Conservation (phyloP, 2,888 invertebrate genomes). For the Odontothrips loti region DNA sequence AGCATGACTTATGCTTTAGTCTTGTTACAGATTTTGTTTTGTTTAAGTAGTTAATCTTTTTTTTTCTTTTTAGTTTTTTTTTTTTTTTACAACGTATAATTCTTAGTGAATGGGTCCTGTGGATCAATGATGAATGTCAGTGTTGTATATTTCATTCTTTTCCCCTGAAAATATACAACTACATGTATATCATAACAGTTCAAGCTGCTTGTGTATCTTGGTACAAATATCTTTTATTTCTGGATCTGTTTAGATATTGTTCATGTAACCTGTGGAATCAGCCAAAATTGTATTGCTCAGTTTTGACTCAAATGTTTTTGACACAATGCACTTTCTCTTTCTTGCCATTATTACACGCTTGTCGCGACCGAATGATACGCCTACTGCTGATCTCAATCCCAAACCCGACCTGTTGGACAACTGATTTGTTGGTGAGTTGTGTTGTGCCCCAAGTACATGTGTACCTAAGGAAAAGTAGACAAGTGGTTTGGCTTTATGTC, state of each 20-base stretch:
- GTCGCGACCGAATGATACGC: constrained; percentile 20
- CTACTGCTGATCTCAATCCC: constrained; percentile 20
- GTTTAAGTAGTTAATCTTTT: too few species aligned
- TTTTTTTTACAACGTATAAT: too few species aligned
- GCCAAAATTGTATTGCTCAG: constrained; percentile 3
- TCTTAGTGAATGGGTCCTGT: too few species aligned
- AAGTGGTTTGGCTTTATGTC: not conserved
- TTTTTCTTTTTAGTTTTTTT: too few species aligned
- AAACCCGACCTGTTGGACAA: constrained; percentile 6
- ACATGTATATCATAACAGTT: not conserved
- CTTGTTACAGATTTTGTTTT: too few species aligned
- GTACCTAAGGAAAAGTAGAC: not conserved
- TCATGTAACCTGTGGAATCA: not conserved
- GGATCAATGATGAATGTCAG: too few species aligned
- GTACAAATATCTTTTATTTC: not conserved
- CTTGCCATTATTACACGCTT: constrained; percentile 13
- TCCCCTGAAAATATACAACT: not conserved
- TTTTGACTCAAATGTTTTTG: not conserved
- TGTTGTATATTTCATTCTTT: too few species aligned
- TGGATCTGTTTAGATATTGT: not conserved
- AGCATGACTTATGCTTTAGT: too few species aligned
- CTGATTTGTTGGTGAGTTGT: constrained; percentile 24
- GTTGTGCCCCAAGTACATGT: not conserved
- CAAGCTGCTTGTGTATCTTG: constrained; percentile 5
- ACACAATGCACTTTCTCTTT: constrained; percentile 15